phyloP scores from a whole-genome alignment of 1,140 invertebrate genomes.

The Drosophila miranda region DNA sequence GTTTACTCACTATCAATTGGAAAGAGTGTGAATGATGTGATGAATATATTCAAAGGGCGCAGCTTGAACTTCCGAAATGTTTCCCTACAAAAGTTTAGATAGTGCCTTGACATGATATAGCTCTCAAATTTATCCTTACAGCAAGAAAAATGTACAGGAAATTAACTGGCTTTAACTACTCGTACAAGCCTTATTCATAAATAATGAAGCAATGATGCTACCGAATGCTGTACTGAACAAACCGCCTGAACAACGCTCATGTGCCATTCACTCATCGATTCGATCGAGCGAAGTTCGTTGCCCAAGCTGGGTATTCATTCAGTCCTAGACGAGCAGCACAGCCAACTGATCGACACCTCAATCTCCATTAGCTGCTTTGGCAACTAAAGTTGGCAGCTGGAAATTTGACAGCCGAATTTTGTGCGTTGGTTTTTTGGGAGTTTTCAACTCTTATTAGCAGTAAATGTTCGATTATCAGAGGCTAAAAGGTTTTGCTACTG shows the following conservation, averaged over 20 bases:
- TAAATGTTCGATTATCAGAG: conserved; percentile 4
- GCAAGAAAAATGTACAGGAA: no score
- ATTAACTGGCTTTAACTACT: no score
- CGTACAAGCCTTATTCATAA: neutral
- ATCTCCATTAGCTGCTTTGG: conserved; percentile 58
- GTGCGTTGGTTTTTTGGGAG: conserved; percentile 1
- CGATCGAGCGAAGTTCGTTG: conserved; percentile 4
- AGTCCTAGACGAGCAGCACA: conserved; percentile 12
- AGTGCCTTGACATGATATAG: neutral
- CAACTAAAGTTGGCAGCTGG: conserved; percentile 74
- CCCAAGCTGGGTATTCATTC: conserved; percentile 27
- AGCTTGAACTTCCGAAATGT: neutral
- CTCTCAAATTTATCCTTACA: no score
- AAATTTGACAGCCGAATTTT: conserved; percentile 33
- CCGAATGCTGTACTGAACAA: neutral
- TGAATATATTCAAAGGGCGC: conserved; percentile 11
- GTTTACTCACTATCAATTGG: conserved; percentile 23
- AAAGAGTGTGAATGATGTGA: conserved; percentile 45
- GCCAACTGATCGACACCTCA: conserved; percentile 73
- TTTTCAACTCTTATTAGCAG: conserved; percentile 33
- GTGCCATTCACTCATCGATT: conserved; percentile 25
- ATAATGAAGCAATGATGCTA: no score
- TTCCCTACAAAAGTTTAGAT: no score
- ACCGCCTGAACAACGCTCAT: no score
- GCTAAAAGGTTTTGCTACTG: conserved; percentile 54